Percentiles rank a stretch among this genome's conserved stretches.
These are phyloP conservation scores for Pilophorus perplexus DNA, from an alignment of 2,888 invertebrate species.

Conservation along the genomic window DNA sequence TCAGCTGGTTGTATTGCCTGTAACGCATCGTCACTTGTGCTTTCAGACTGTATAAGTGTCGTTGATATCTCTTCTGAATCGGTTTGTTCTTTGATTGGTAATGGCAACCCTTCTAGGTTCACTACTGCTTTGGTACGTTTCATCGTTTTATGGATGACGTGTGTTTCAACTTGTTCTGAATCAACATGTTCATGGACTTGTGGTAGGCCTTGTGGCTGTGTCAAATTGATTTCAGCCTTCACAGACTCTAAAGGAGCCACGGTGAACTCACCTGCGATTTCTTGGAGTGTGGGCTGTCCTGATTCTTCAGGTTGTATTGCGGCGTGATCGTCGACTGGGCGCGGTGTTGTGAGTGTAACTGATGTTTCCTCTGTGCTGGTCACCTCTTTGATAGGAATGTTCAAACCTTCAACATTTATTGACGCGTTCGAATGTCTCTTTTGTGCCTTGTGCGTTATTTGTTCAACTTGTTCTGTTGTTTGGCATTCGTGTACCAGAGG, in stretches of 20 bases:
- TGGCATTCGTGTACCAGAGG: not conserved
- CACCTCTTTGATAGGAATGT: conserved; percentile 1
- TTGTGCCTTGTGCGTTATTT: not conserved
- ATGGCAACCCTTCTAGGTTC: conserved; percentile 33
- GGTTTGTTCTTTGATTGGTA: conserved; percentile 12
- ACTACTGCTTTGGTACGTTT: conserved; percentile 17
- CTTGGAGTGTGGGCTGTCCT: not conserved
- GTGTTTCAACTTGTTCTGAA: not conserved
- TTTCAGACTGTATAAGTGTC: not conserved
- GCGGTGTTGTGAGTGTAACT: not conserved
- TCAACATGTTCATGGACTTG: not conserved
- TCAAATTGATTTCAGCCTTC: not conserved
- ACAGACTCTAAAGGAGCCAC: not conserved
- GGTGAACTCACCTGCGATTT: conserved; percentile 22
- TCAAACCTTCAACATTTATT: conserved; percentile 8
- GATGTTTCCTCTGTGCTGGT: conserved; percentile 3
- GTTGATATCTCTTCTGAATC: not conserved
- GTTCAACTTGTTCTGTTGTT: not conserved
- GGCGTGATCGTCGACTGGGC: not conserved
- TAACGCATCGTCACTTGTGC: not conserved
- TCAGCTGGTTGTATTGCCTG: not conserved
- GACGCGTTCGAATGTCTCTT: conserved; percentile 2
- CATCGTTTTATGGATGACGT: not conserved
- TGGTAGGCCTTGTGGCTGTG: conserved; percentile 1
- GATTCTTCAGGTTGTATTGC: conserved; percentile 3